phyloP scores from a whole-genome alignment of 2,113 vertebrate species.

The Dicaeum eximium region DNA sequence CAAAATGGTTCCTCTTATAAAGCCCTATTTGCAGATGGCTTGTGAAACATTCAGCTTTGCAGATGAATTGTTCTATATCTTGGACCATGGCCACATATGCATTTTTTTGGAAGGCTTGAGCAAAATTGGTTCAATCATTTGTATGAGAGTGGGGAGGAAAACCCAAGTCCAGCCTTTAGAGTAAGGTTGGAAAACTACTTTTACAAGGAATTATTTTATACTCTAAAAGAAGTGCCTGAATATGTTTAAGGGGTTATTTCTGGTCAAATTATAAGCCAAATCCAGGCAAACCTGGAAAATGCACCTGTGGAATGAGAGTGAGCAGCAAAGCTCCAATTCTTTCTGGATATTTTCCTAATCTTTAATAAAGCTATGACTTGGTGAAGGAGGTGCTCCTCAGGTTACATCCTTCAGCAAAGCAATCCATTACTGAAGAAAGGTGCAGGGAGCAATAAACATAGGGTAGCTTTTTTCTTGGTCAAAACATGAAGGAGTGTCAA shows the following conservation, averaged over 20 bases:
- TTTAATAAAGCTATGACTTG: neutral
- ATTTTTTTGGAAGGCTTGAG: neutral
- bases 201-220: neutral
- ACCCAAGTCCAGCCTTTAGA: neutral
- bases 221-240: neutral
- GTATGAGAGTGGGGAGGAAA: neutral
- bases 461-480: neutral
- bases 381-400: neutral
- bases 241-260: conserved; percentile 14
- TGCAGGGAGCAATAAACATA: neutral
- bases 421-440: neutral
- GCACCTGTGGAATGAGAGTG: neutral
- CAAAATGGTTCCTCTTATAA: conserved; percentile 29
- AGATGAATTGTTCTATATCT: neutral
- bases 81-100: neutral
- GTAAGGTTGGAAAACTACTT: neutral
- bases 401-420: neutral
- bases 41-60: conserved; percentile 33
- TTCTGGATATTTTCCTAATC: conserved; percentile 1
- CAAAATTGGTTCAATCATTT: neutral
- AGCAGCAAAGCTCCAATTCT: neutral
- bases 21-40: conserved; percentile 37
- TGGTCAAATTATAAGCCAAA: conserved; percentile 21
- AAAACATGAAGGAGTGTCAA: neutral
- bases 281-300: conserved; percentile 3